These are phyloP conservation scores for Steinernema khuongi DNA, from an alignment of 1,140 invertebrate genomes.

Conservation along the genomic window DNA sequence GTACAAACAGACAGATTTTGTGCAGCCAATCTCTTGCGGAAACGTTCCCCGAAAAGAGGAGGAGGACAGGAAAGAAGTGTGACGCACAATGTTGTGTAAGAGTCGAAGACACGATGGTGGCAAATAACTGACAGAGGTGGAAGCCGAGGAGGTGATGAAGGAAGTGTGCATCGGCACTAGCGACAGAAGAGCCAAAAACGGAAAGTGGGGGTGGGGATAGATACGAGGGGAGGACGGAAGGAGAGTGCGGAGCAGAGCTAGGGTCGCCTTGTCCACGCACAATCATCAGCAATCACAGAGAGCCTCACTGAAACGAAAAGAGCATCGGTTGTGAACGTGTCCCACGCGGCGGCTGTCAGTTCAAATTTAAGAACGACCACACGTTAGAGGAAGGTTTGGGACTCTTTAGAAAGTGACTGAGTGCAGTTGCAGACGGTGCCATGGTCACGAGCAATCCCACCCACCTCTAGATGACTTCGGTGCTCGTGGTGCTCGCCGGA, in stretches of 20 bases:
- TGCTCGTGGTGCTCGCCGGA: neutral
- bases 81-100: conserved; percentile 1
- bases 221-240: neutral
- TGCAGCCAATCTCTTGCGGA: neutral
- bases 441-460: neutral
- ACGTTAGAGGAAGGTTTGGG: too few relatives aligned
- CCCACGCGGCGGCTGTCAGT: too few relatives aligned
- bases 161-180: neutral
- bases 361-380: too few relatives aligned
- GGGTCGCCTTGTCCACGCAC: neutral
- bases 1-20: conserved; percentile 7
- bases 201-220: neutral
- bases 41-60: neutral
- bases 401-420: too few relatives aligned
- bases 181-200: neutral
- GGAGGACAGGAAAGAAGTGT: conserved; percentile 2
- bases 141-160: neutral
- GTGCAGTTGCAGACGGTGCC: conserved; percentile 6
- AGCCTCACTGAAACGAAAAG: conserved; percentile 1
- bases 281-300: neutral
- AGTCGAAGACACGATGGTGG: neutral
- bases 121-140: neutral
- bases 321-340: neutral
- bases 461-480: neutral
- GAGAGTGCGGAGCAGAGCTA: neutral